These are phyloP conservation scores for Actinia equina DNA, from an alignment of 64 coral and sea anemone genomes.

Conservation along the genomic window DNA sequence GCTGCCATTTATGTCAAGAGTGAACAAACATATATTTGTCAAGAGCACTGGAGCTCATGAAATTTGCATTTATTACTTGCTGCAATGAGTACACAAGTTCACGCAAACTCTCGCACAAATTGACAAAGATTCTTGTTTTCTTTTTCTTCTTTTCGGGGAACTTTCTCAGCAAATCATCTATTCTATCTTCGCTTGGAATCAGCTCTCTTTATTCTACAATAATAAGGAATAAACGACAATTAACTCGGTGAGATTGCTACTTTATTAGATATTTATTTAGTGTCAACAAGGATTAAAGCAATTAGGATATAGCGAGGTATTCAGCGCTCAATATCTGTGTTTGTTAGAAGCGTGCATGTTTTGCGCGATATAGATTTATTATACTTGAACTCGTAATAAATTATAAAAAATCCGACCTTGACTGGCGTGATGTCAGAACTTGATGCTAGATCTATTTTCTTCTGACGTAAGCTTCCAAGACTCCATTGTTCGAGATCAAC, in stretches of 20 bases:
- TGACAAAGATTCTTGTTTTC: background rate
- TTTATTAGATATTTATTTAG: background rate
- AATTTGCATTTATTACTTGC: conserved; percentile 1
- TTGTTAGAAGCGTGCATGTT: background rate
- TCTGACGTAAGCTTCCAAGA: background rate
- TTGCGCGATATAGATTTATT: background rate
- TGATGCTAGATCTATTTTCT: background rate
- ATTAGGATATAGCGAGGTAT: background rate
- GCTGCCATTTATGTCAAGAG: background rate
- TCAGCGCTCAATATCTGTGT: background rate
- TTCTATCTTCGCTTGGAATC: background rate
- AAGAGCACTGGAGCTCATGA: background rate
- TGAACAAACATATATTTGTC: background rate
- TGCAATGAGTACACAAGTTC: background rate
- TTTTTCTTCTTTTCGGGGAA: background rate
- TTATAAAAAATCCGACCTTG: background rate
- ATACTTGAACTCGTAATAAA: background rate
- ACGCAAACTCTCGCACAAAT: background rate
- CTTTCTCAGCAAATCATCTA: background rate
- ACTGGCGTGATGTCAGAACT: background rate
- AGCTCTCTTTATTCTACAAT: conserved; percentile 3
- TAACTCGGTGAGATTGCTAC: background rate
- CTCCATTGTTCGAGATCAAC: background rate
- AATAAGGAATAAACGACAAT: background rate
- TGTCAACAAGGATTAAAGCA: background rate